These are phyloP conservation scores for Brachionus rotundiformis DNA, from an alignment of 1,140 invertebrate genomes.

Conservation along the genomic window DNA sequence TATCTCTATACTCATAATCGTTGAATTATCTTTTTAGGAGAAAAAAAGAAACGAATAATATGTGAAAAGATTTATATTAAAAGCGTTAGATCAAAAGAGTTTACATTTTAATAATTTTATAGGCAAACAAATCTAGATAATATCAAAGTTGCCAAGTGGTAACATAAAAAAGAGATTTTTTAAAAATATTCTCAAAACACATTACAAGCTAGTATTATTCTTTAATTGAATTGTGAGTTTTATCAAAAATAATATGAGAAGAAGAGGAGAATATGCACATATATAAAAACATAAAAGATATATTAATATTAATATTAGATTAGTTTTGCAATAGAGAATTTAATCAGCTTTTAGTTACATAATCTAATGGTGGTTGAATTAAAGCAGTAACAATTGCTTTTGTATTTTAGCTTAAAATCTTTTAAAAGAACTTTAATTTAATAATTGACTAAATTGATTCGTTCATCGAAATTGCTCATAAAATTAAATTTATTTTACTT, in stretches of 20 bases:
- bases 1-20: no score
- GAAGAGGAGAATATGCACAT: not conserved
- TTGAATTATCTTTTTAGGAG: no score
- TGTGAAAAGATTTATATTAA: no score
- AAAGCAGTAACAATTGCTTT: not conserved
- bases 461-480: not conserved
- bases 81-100: no score
- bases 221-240: not conserved
- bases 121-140: no score
- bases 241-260: no score
- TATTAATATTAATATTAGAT: not conserved
- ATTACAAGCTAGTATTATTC: not conserved
- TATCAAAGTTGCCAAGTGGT: no score
- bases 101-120: no score
- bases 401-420: not conserved
- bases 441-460: not conserved
- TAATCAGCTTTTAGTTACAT: not conserved
- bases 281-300: not conserved
- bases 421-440: not conserved
- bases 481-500: not conserved
- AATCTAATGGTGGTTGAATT: not conserved
- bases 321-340: not conserved
- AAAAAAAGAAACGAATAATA: no score
- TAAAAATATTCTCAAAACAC: not conserved
- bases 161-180: no score